Conservation (phyloP, 2,113 vertebrate genomes). For the Nycticorax nycticorax region DNA sequence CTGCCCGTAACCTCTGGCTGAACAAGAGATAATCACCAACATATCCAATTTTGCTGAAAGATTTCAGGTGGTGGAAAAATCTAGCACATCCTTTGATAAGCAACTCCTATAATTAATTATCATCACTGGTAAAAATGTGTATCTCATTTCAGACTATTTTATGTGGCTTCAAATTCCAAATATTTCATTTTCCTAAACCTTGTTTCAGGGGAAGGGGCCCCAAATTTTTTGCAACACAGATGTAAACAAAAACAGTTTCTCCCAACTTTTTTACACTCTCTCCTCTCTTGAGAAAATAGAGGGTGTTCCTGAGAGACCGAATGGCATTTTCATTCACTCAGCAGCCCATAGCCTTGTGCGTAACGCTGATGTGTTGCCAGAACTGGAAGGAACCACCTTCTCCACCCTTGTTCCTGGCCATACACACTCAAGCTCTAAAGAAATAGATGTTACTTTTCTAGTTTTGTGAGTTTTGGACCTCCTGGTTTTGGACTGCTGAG, state of each 20-base stretch:
- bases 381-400: neutral
- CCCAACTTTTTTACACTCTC: neutral
- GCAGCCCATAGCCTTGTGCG: neutral
- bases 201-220: fast-evolving
- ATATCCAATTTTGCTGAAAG: neutral
- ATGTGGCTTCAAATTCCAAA: neutral
- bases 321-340: neutral
- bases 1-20: neutral
- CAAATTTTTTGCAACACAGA: neutral
- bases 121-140: neutral
- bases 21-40: slow-evolving; percentile 19
- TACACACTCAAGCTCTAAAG: neutral
- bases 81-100: neutral
- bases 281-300: neutral
- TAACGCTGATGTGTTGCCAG: neutral
- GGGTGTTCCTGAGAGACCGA: neutral
- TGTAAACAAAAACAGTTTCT: neutral
- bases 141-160: neutral
- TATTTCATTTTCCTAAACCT: neutral
- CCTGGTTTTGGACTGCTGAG: neutral
- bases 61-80: neutral
- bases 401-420: neutral
- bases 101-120: neutral
- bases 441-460: neutral
- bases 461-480: neutral